phyloP scores from a whole-genome alignment of 2,113 vertebrate genomes.

The Callaeas wilsoni region DNA sequence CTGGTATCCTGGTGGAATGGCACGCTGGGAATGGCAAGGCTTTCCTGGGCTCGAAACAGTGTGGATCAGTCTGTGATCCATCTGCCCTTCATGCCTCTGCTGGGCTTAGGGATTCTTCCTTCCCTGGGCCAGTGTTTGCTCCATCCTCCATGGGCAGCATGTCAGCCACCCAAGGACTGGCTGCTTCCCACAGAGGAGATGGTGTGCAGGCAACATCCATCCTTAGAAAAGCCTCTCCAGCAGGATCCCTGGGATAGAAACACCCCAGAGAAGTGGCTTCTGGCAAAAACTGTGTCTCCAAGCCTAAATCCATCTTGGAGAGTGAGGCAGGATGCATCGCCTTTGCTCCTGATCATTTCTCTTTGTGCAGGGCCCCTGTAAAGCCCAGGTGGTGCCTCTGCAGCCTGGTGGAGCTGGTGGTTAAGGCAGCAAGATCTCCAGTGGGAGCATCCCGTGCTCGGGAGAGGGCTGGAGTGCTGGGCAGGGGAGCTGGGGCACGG shows the following conservation, averaged over 20 bases:
- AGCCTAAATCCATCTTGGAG: background rate
- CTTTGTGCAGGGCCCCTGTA: background rate
- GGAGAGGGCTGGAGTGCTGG: background rate
- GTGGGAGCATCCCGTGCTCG: background rate
- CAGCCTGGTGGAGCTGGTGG: background rate
- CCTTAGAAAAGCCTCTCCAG: background rate
- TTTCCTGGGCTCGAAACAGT: background rate
- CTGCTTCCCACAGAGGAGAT: background rate
- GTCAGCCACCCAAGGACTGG: background rate
- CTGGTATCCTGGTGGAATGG: background rate
- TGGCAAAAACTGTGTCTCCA: background rate
- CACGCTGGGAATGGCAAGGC: fast-evolving
- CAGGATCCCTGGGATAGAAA: background rate
- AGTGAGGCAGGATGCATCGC: background rate
- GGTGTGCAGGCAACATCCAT: background rate
- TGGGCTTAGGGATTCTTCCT: background rate
- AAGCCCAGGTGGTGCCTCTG: background rate
- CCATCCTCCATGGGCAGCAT: fast-evolving
- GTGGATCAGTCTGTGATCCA: fast-evolving
- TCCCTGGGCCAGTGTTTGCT: background rate
- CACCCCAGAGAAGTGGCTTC: background rate
- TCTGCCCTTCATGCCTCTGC: background rate
- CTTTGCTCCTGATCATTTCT: fast-evolving
- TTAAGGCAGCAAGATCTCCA: background rate
- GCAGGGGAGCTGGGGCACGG: background rate